These are phyloP conservation scores for Pyrgilauda ruficollis DNA, from an alignment of 2,113 vertebrate genomes.

Conservation along the genomic window DNA sequence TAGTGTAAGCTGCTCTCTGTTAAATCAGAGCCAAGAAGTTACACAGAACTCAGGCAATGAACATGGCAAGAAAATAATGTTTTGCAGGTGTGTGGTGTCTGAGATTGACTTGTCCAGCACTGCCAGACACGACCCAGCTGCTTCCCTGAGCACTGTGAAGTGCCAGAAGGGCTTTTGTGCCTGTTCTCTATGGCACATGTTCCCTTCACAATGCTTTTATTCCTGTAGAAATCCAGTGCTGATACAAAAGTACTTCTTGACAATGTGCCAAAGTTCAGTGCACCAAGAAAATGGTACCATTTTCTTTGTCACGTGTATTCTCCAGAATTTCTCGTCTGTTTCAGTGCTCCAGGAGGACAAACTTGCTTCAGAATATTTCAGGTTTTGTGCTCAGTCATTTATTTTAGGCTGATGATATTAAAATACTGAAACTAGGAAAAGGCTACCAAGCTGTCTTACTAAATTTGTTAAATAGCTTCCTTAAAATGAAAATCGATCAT, in stretches of 20 bases:
- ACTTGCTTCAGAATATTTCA: neutral
- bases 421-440: neutral
- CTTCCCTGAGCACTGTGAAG: neutral
- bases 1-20: neutral
- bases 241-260: neutral
- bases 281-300: neutral
- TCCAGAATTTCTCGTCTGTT: neutral
- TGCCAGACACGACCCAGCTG: neutral
- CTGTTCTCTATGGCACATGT: neutral
- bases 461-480: neutral
- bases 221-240: neutral
- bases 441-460: neutral
- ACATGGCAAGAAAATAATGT: neutral
- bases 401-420: neutral
- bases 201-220: neutral
- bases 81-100: neutral
- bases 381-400: neutral
- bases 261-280: neutral
- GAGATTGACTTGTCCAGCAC: neutral
- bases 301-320: neutral
- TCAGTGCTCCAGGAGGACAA: neutral
- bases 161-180: neutral
- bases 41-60: neutral
- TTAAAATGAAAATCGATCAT: neutral
- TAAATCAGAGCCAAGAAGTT: neutral